These are phyloP conservation scores for Pachliopta kotzebuea DNA, from an alignment of 2,888 invertebrate genomes.

Conservation along the genomic window DNA sequence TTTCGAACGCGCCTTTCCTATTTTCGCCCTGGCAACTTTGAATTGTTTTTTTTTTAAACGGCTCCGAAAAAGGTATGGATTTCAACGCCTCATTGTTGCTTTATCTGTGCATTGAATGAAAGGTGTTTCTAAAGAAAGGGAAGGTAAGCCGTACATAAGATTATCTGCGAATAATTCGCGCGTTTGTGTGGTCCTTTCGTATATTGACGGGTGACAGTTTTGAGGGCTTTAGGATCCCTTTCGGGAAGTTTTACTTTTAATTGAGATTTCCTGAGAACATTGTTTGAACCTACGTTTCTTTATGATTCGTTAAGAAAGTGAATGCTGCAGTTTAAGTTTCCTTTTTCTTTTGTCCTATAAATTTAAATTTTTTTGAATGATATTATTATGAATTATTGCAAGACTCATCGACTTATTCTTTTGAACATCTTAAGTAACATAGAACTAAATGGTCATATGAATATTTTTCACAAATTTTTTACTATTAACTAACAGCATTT, in stretches of 20 bases:
- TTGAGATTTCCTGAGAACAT: constrained; percentile 29
- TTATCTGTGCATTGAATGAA: constrained; percentile 61
- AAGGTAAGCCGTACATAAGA: constrained; percentile 59
- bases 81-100: constrained; percentile 76
- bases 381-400: too few species aligned
- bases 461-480: too few species aligned
- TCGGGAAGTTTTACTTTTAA: constrained; percentile 61
- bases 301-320: constrained; percentile 41
- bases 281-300: constrained; percentile 37
- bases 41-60: constrained; percentile 58
- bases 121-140: constrained; percentile 64
- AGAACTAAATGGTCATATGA: too few species aligned
- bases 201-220: constrained; percentile 62
- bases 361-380: neutral
- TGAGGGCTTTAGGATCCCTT: constrained; percentile 42
- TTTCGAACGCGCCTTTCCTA: constrained; percentile 70
- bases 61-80: constrained; percentile 67
- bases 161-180: constrained; percentile 57
- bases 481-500: too few species aligned
- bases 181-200: constrained; percentile 64
- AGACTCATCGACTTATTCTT: too few species aligned
- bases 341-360: constrained; percentile 1
- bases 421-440: too few species aligned
- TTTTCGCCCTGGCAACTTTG: constrained; percentile 70
- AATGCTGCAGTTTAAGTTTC: constrained; percentile 29